Evolutionary conservation across 2,797 vertebrate species (phyloP).

Genomic region (Telmatherina bonti): DNA sequence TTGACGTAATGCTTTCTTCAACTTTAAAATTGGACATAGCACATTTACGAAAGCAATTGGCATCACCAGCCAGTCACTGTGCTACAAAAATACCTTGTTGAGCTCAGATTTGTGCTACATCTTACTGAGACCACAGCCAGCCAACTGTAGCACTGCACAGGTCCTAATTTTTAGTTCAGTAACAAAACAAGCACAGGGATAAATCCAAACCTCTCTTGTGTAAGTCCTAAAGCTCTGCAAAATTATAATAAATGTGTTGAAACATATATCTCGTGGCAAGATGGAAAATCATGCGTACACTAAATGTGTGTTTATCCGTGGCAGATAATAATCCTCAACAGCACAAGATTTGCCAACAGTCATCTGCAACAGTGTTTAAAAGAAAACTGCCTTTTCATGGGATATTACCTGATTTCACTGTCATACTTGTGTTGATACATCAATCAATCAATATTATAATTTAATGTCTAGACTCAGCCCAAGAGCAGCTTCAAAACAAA

Average conservation of each 20-base stretch:
- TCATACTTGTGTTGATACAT: neutral
- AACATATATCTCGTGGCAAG: neutral
- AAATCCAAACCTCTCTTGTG: neutral
- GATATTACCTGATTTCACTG: neutral
- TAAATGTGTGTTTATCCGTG: neutral
- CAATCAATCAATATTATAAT: neutral
- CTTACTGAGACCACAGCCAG: neutral
- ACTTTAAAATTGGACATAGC: neutral
- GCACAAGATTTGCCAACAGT: neutral
- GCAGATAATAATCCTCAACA: no score
- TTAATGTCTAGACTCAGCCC: neutral
- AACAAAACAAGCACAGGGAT: neutral
- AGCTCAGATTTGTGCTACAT: neutral
- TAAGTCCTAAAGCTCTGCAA: neutral
- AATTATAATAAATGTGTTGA: neutral
- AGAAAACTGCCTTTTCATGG: neutral
- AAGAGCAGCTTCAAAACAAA: neutral
- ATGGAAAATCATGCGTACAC: neutral
- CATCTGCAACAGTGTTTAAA: neutral
- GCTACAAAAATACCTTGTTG: neutral
- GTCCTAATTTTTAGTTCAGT: neutral
- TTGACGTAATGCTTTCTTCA: conserved; percentile 8
- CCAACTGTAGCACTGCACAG: neutral
- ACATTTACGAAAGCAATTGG: neutral
- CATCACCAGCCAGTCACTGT: neutral